phyloP scores from a whole-genome alignment of 2,888 invertebrate species.

The Galeruca laticollis region DNA sequence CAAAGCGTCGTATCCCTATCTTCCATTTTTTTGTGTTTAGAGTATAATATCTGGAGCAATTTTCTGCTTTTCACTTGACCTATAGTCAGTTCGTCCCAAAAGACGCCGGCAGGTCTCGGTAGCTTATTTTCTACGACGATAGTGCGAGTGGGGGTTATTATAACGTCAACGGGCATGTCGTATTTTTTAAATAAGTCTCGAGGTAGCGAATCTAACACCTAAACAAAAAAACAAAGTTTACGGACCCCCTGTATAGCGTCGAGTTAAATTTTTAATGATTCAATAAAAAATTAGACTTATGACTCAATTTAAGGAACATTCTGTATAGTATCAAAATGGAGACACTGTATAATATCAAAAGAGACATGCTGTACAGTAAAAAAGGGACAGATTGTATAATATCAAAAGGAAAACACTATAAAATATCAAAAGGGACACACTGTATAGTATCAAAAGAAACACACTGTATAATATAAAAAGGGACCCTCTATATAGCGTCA shows the following conservation, averaged over 20 bases:
- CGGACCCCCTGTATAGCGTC: background rate
- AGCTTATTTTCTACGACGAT: conserved; percentile 72
- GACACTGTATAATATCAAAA: too few species aligned
- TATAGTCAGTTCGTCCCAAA: conserved; percentile 83
- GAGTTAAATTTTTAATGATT: background rate
- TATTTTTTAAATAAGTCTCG: conserved; percentile 80
- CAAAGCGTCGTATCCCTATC: conserved; percentile 36
- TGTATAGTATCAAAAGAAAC: too few species aligned
- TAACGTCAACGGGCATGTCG: conserved; percentile 88
- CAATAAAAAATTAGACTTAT: too few species aligned
- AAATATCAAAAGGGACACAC: too few species aligned
- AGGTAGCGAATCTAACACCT: conserved; percentile 76
- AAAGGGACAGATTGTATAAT: too few species aligned
- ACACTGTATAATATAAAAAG: too few species aligned
- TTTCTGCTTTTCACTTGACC: conserved; percentile 80
- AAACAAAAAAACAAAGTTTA: conserved; percentile 59
- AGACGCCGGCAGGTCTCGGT: conserved; percentile 78
- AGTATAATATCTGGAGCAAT: conserved; percentile 77
- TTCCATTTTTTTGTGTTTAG: conserved; percentile 74
- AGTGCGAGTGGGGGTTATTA: conserved; percentile 86
- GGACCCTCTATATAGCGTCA: too few species aligned
- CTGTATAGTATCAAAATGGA: too few species aligned
- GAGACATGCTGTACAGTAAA: too few species aligned
- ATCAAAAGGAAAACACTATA: too few species aligned
- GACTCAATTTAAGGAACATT: too few species aligned